Evolutionary conservation across 92 coral and sea anemone genomes (phyloP).

Genomic region (Virgularia gustaviana): DNA sequence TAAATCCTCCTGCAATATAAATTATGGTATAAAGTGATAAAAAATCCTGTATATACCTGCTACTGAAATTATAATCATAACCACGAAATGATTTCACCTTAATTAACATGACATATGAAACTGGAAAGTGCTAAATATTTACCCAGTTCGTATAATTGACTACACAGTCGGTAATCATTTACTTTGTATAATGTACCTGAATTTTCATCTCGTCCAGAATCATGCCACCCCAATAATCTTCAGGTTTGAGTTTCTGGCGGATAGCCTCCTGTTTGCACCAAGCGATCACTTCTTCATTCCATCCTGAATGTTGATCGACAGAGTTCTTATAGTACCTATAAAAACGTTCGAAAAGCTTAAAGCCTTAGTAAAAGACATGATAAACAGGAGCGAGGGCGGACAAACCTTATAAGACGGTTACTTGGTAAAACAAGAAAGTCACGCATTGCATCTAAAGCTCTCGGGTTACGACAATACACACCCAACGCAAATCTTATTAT

Average conservation of each 20-base stretch:
- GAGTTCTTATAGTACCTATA: constrained; percentile 42
- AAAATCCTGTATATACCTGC: no score
- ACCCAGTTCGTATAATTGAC: no score
- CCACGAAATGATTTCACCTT: no score
- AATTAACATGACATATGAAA: no score
- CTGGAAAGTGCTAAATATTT: no score
- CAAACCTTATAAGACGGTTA: constrained; percentile 32
- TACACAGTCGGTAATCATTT: no score
- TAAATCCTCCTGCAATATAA: constrained; percentile 14
- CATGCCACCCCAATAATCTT: constrained; percentile 27
- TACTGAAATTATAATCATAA: no score
- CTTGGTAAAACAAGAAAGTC: constrained; percentile 41
- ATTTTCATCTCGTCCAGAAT: constrained; percentile 47
- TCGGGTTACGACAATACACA: constrained; percentile 35
- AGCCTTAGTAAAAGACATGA: neutral
- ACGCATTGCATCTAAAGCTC: constrained; percentile 42
- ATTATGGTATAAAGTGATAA: no score
- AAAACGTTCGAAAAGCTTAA: neutral
- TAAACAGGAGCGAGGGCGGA: neutral
- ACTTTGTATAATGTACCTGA: constrained; percentile 37
- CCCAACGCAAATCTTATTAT: constrained; percentile 34
- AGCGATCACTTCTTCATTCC: constrained; percentile 29
- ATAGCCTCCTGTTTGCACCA: constrained; percentile 41
- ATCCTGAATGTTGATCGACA: constrained; percentile 25
- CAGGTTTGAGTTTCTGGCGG: constrained; percentile 17